Evolutionary conservation across 2,797 vertebrate genomes (phyloP), one percentile per base, ranked within the genome.

Genomic region (Antrozous pallidus): DNA sequence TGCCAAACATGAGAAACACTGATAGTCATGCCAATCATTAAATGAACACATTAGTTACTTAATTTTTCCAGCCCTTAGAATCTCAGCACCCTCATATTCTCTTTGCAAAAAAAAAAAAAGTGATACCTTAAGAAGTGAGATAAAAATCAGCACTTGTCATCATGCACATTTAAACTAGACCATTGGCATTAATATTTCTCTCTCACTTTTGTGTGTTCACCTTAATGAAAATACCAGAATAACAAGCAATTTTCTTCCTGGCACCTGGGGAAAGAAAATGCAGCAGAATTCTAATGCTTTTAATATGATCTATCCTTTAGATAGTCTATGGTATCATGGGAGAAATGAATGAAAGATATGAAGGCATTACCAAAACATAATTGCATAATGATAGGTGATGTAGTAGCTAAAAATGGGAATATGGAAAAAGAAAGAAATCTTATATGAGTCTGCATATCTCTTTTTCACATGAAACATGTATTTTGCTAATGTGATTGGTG

Each of bases 221-320:
- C 65, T 90, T 92, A 95, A 85, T 89, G 33, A 95, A 96, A 95
- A 90, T 86, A 82, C 4, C 63, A 95, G 67, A 82, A 58, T 0
- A 77, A 58, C 8, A 83, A 88, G 33, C 11, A 92, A 31, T 28
- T 95, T 31, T 92, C 3, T 56, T 71, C 28, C 49, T 69, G 22
- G 26, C 80, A 97, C 78, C 70, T 96, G 82, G 47, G 63, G 38
- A 97, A 97, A 97, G 93, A 40, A 96, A 98, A 93, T 96, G 75
- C 42, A 96, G 81, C 95, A 94, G 65, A 86, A 94, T 65, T 33
- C 14, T 74, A 74, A 93, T 91, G 78, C 80, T 96, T 94, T 96
- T 96, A 80, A 75, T 63, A 45, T 75, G 22, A 96, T 80, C 31
- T 90, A 95, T 78, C 6, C 33, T 95, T 86, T 79, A 2, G 18